Conservation (phyloP, 1,140 invertebrate genomes). For the Trypoxylus dichotomus region DNA sequence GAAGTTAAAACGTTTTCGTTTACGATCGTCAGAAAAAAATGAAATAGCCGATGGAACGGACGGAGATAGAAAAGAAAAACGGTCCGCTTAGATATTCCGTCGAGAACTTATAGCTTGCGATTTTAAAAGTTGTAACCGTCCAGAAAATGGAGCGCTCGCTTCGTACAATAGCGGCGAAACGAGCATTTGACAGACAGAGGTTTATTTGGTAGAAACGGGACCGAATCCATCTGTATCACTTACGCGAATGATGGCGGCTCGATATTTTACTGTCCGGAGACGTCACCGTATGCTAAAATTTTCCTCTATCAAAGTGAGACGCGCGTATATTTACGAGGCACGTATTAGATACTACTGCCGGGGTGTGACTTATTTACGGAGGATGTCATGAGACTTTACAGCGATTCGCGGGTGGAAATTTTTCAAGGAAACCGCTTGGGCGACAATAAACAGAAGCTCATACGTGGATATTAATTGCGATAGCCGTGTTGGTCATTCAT, state of each 20-base stretch:
- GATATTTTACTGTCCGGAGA: conserved; percentile 7
- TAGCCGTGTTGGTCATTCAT: neutral
- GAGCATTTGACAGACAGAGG: neutral
- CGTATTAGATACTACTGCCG: neutral
- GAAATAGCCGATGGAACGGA: neutral
- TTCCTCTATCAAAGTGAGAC: neutral
- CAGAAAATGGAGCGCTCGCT: neutral
- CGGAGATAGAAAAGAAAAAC: neutral
- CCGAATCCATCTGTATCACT: conserved; percentile 16
- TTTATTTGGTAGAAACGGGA: neutral
- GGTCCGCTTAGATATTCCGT: neutral
- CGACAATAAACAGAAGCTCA: neutral
- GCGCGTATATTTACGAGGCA: neutral
- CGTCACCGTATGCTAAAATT: neutral
- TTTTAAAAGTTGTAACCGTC: conserved; percentile 8
- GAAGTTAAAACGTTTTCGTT: neutral
- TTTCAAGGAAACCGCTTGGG: neutral
- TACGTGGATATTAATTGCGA: neutral
- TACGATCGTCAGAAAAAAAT: neutral
- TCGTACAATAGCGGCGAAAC: neutral
- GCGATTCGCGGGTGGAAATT: neutral
- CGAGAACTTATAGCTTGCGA: neutral
- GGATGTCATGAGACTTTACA: neutral
- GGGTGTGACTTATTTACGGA: neutral
- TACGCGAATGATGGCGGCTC: neutral